Base-by-base conservation (phyloP, 2,888 invertebrate genomes). In the Thysanoteuthis rhombus region DNA sequence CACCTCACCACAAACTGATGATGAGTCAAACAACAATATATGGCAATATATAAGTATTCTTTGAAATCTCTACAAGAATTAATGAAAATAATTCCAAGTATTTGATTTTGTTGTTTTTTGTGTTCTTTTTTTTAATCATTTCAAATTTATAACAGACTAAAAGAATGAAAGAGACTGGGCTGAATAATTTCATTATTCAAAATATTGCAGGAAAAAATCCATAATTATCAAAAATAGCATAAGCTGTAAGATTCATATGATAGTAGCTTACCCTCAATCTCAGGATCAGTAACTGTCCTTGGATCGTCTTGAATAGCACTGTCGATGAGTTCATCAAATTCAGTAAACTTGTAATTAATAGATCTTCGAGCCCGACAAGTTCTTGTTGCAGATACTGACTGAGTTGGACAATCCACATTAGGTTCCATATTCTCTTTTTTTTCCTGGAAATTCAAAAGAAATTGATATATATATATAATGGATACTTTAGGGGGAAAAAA, bases 311-410 rank as follows among this genome's bases (percentile, higher is more conserved):
- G 96, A 45, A 97, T 97, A 28, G 99, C 99, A 90, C 98, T 98
- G 96, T 99, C 98, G 95, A 99, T 99, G 97, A 99, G 98, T 52
- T 99, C 98, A 97, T 99, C 99, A 97, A 98, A 99, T 97, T 99
- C 99, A 96, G 98, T 98, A 95, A 99, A 98, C 94, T 97, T 97
- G 96, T 98, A 98, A 97, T 98, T 98, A 94, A 98, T 98, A 95
- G 95, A 95, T 89, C 98, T 97, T 38, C 99, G 98, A 95, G 98
- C 98, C 38, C 99, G 98, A 95, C 99, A 97, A 94, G 99, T 98
- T 75, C 96, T 92, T 93, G 95, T 95, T 40, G 94, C 93, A 40
- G 94, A 93, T 94, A n/a, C n/a, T n/a, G n/a, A 93, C 32, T 42
- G 93, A 28, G 6, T n/a, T 45, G 93, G 52, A 39, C 47, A 39